A percentile compares a stretch with the other conserved stretches of the same genome.
Conservation (phyloP, 2,113 vertebrate genomes). For the Plecotus auritus region DNA sequence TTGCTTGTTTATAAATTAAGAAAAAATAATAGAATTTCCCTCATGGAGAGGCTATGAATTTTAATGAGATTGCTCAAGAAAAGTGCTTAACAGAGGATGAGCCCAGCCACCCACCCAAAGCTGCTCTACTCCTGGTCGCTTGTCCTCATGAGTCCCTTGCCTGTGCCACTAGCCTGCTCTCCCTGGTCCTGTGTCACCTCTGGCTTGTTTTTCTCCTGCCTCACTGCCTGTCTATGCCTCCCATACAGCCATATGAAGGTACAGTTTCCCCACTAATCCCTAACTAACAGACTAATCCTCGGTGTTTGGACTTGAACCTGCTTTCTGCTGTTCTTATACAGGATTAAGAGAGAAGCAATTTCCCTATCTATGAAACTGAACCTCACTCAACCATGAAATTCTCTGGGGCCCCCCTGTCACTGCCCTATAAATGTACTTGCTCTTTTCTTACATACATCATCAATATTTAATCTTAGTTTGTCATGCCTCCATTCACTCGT, state of each 20-base stretch:
- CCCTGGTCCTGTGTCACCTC: neutral
- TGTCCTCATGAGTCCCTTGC: neutral
- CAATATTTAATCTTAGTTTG: conserved; percentile 14
- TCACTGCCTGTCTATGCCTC: neutral
- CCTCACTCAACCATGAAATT: neutral
- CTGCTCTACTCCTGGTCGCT: neutral
- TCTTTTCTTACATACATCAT: neutral
- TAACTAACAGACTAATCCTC: neutral
- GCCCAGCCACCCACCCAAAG: neutral
- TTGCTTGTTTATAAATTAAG: neutral
- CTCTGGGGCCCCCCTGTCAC: neutral
- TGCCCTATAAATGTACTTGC: neutral
- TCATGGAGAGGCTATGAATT: neutral
- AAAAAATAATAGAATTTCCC: neutral
- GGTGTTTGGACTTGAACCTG: neutral
- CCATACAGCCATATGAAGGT: neutral
- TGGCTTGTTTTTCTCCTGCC: neutral
- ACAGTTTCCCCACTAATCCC: neutral
- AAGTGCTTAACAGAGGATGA: neutral
- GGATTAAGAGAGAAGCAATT: conserved; percentile 4
- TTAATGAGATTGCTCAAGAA: neutral
- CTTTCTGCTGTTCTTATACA: conserved; percentile 11
- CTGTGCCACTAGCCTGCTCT: neutral
- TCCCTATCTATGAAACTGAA: neutral
- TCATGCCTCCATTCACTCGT: neutral